phyloP scores from a whole-genome alignment of 1,140 invertebrate genomes.

The Hypothenemus hampei region DNA sequence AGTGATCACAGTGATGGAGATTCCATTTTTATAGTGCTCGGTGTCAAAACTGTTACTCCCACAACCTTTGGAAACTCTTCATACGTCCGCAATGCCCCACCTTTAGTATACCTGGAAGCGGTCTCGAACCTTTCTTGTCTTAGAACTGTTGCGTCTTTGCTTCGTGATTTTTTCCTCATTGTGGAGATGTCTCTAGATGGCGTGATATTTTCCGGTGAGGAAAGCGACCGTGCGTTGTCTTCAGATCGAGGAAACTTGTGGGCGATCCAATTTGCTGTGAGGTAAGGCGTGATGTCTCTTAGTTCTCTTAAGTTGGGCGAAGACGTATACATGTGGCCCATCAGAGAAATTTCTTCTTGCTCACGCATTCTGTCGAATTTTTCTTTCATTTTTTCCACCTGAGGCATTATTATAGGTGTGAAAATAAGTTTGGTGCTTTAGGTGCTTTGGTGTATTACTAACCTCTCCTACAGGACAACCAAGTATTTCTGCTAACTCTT shows the following conservation, averaged over 20 bases:
- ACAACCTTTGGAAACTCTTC: not conserved
- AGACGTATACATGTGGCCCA: slow-evolving; percentile 77
- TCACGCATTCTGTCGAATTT: slow-evolving; percentile 59
- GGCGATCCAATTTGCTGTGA: slow-evolving; percentile 70
- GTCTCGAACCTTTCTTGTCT: slow-evolving; percentile 20
- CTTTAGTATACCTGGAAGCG: slow-evolving; percentile 26
- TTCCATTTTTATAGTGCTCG: too few species aligned
- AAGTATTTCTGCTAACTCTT: slow-evolving; percentile 42
- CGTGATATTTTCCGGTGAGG: slow-evolving; percentile 49
- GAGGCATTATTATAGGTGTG: not conserved
- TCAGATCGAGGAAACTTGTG: slow-evolving; percentile 63
- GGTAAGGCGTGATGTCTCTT: slow-evolving; percentile 68
- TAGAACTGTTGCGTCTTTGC: slow-evolving; percentile 48
- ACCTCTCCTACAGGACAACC: slow-evolving; percentile 56
- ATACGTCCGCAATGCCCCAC: slow-evolving; percentile 19
- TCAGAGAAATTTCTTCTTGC: slow-evolving; percentile 55
- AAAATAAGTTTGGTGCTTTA: not conserved
- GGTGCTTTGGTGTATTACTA: slow-evolving; percentile 5
- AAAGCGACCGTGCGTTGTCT: slow-evolving; percentile 59
- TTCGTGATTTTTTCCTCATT: slow-evolving; percentile 39
- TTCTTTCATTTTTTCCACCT: slow-evolving; percentile 59
- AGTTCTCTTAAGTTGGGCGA: slow-evolving; percentile 72
- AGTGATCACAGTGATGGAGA: too few species aligned
- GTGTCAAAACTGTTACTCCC: too few species aligned
- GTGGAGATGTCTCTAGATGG: slow-evolving; percentile 38